Evolutionary conservation across 2,888 invertebrate species (phyloP), one percentile per base, ranked within the genome.

Genomic region (Exephanes ischioxanthus): DNA sequence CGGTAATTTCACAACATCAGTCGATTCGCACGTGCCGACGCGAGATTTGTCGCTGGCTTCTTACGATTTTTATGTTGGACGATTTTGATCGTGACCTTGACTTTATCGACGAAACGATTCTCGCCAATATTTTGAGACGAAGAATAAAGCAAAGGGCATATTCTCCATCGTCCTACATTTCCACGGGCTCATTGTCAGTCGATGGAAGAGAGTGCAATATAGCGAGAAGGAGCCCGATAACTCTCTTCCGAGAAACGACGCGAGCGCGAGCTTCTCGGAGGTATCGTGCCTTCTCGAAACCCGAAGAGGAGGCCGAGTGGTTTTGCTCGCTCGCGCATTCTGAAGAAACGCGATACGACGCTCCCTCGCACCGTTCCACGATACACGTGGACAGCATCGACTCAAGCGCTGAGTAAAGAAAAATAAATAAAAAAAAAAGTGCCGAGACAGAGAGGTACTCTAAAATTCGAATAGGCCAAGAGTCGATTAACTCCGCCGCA

Each of bases 151-250:
- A 26, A 58, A 11, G 26, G 26, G 26, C 58, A 3, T 70, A 63
- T 53, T 66, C 45, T 71, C 22, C 22, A 71, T 75, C 37, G 71
- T 61, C 63, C 67, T 30, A 77, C 51, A 51, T 73, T 71, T 66
- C 45, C 66, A 41, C 67, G 7, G 19, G 11, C 19, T 73, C 58
- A 41, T 41, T 19, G 61, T 11, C 19, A 19, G 19, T 11, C 19
- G 55, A 9, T 19, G 37, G 68, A 37, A 37, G 33, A 26, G 45
- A 37, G 67, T 16, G 22, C 48, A 30, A 41, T 30, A 61, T 41
- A 11, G 45, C 45, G 63, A 76, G 30, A 30, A 30, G 45, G 51
- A 48, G 3, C 33, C 16, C 63, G 63, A 76, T 66, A 76, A 76
- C 30, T 76, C 63, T 33, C 51, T 66, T 66, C 63, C 33, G 48